A percentile compares a stretch with the other conserved stretches of the same genome.
Conservation (phyloP, 2,888 invertebrate genomes). For the Epinotia brunnichana region DNA sequence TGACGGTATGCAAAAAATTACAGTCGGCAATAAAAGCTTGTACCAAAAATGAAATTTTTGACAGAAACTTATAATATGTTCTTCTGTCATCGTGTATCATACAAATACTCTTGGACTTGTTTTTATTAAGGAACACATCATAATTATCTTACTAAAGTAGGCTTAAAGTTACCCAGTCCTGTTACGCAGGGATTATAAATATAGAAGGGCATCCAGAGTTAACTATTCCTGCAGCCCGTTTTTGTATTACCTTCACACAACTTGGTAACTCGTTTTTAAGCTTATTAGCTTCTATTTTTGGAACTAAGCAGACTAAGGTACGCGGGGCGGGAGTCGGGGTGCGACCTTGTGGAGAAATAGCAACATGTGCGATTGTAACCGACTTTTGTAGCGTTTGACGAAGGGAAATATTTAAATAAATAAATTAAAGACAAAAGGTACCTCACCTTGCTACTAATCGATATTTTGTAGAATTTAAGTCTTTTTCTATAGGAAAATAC, state of each 20-base stretch:
- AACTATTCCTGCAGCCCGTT: conserved; percentile 28
- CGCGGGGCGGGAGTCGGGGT: conserved; percentile 15
- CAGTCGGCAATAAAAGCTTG: too few relatives aligned
- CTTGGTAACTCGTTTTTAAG: conserved; percentile 40
- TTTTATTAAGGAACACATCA: conserved; percentile 6
- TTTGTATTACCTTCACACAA: conserved; percentile 35
- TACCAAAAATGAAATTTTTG: too few relatives aligned
- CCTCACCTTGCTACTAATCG: too few relatives aligned
- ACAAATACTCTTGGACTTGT: conserved; percentile 7
- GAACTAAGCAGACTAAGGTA: conserved; percentile 28
- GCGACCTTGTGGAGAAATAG: conserved; percentile 26
- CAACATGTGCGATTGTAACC: background rate
- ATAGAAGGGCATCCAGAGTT: conserved; percentile 17
- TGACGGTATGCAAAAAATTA: too few relatives aligned
- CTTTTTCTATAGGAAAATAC: background rate
- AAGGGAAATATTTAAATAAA: background rate
- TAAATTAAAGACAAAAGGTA: too few relatives aligned
- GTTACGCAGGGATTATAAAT: conserved; percentile 20
- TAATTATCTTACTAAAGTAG: conserved; percentile 12
- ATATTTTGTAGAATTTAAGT: background rate
- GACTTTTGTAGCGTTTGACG: background rate
- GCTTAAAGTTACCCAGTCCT: conserved; percentile 15
- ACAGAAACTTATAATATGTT: too few relatives aligned
- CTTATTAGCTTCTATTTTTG: conserved; percentile 44
- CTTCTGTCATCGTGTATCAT: conserved; percentile 20